Evolutionary conservation across 2,113 vertebrate genomes (phyloP), one percentile per base, ranked within the genome.

Genomic region (Serilophus lunatus): DNA sequence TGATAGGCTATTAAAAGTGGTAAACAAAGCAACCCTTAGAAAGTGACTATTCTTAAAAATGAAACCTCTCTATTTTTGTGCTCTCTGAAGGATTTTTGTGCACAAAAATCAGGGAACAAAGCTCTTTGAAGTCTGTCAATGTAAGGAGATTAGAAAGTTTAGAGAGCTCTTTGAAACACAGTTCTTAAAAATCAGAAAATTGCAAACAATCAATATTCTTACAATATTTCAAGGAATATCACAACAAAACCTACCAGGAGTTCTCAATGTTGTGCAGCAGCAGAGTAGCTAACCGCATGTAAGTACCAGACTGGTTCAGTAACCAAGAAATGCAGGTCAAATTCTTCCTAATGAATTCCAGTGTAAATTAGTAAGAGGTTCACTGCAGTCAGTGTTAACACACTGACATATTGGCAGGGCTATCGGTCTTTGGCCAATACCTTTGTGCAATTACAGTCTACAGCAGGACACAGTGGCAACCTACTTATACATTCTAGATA

Each of bases 321-420:
- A 65, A 33, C 42, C 50, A n/a, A 51, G 40, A 86, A 83, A 36
- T 1, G 0, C 0, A 0, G 33, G 17, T 36, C 22, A 51, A 74
- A 36, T 11, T 76, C 19, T 42, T 42, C 36, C 36, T 47, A 45
- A 29, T 13, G 59, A 6, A 45, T 5, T 24, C 16, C 38, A 60
- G 24, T 14, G 20, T 47, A 78, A 36, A 74, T 33, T 3, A 80
- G 33, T 1, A 70, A 79, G 51, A 36, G 51, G 68, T 82, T 12
- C 70, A 35, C 28, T 31, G 66, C 59, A 69, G n/a, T 23, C 33
- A 50, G 22, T 12, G 14, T 26, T 31, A 47, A 74, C 70, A 63
- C 44, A 13, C 9, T 20, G 72, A 65, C 3, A 5, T 17, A 54
- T 5, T 19, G 70, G 54, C 61, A 79, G 61, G 12, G 60, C 53